Base-by-base conservation (phyloP, 2,797 vertebrate genomes). In the Sebastes aleutianus region DNA sequence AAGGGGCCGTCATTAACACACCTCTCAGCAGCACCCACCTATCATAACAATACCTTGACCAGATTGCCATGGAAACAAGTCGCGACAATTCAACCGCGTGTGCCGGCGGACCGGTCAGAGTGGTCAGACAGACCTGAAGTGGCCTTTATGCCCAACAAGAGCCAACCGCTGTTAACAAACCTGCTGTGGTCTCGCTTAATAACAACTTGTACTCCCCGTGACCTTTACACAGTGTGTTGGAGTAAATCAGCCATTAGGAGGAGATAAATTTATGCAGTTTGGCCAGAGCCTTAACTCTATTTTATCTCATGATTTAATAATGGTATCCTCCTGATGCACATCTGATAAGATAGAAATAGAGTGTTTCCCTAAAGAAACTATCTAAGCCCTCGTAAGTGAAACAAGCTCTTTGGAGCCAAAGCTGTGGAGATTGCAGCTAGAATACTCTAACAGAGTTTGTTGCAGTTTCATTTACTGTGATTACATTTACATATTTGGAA, bases 31-130 rank as follows among this genome's bases (percentile, higher is more conserved):
- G 43, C 65, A 54, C 53, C 13, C 43, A 43, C 58, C 36, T 27
- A 24, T 57, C 54, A 70, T 13, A 57, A 77, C 22, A 66, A 54
- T 29, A 77, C 27, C 18, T 77, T 24, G 14, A 80, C 6, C 47
- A 43, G 63, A 78, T 76, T 43, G 29, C 68, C 72, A 85, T 81
- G 74, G 84, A 78, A 85, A 90, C 79, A 34, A 58, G 61, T 61
- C 74, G n/a, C 4, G 22, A 64, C 56, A 58, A 64, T 58, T 56
- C 4, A 20, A 9, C 26, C 39, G 16, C 2, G 5, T 56, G 43
- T 24, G 27, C 71, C 57, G 70, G 57, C 20, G 54, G 54, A 72
- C 14, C 80, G 63, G 27, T 26, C 59, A 18, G 56, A 34, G 24
- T 31, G 68, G 36, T 80, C 68, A 71, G 66, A 70, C 65, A 20